phyloP scores from a whole-genome alignment of 2,113 vertebrate species.

The Tetrao urogallus region DNA sequence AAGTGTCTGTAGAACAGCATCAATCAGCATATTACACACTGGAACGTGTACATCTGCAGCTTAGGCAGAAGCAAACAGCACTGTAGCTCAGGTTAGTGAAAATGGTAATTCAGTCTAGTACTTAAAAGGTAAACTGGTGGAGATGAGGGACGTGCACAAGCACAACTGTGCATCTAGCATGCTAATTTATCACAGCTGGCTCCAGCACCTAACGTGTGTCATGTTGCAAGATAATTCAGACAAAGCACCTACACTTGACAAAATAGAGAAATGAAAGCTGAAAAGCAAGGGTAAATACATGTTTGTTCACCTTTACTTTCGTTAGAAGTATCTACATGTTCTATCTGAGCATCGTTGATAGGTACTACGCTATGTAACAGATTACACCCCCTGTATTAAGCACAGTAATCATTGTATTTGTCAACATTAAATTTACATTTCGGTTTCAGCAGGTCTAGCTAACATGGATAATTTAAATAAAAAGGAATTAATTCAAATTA shows the following conservation, averaged over 20 bases:
- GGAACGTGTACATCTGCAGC: not conserved
- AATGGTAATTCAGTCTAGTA: not conserved
- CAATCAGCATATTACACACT: not conserved
- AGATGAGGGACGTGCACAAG: not conserved
- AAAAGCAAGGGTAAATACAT: slow-evolving; percentile 44
- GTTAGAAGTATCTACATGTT: not conserved
- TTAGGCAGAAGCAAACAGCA: not conserved
- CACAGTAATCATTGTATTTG: not conserved
- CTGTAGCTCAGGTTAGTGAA: not conserved
- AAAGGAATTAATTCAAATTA: not conserved
- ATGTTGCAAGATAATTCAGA: slow-evolving; percentile 19
- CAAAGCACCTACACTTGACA: not conserved
- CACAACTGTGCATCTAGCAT: not conserved
- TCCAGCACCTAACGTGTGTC: not conserved
- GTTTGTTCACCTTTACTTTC: not conserved
- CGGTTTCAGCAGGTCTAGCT: not conserved
- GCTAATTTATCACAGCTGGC: not conserved
- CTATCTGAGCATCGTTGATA: not conserved
- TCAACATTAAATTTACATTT: not conserved
- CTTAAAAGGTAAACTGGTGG: not conserved
- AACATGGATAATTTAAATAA: not conserved
- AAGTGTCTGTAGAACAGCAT: not conserved
- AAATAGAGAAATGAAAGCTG: slow-evolving; percentile 5
- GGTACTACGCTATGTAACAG: not conserved
- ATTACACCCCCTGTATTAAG: not conserved